phyloP scores from a whole-genome alignment of 92 coral and sea anemone genomes.

The Umimayanthus kanabou region DNA sequence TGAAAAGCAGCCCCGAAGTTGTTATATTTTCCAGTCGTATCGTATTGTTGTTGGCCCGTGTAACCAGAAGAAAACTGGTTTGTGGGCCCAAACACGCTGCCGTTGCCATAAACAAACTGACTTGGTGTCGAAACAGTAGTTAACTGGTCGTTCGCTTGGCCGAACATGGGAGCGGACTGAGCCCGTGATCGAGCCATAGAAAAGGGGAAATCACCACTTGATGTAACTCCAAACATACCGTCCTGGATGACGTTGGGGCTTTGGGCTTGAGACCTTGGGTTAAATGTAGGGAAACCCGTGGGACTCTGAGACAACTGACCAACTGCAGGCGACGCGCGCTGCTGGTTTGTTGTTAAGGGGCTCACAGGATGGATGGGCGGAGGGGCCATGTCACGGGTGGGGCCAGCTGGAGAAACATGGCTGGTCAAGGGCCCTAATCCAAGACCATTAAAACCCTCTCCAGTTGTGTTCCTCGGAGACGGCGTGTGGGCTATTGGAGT shows the following conservation, averaged over 20 bases:
- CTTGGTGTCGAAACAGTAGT: slow-evolving; percentile 1
- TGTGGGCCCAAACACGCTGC: not conserved
- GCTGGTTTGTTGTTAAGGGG: slow-evolving; percentile 16
- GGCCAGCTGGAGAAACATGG: not conserved
- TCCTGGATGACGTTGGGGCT: slow-evolving; percentile 24
- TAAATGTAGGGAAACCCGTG: slow-evolving; percentile 11
- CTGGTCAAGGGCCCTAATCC: slow-evolving; percentile 13
- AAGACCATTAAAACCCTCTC: slow-evolving; percentile 14
- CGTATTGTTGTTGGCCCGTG: slow-evolving; percentile 18
- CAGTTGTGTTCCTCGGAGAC: not conserved
- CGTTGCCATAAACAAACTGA: slow-evolving; percentile 36
- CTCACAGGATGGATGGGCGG: slow-evolving; percentile 14
- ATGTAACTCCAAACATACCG: slow-evolving; percentile 26
- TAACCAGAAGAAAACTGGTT: slow-evolving; percentile 27
- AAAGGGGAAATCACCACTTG: not conserved
- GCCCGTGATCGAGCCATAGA: not conserved
- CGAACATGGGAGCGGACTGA: slow-evolving; percentile 7
- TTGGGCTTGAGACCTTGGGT: slow-evolving; percentile 13
- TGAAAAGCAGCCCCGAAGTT: slow-evolving; percentile 31
- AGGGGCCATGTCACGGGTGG: slow-evolving; percentile 2
- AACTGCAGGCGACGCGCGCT: not conserved
- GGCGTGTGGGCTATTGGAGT: not conserved
- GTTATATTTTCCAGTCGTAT: slow-evolving; percentile 22
- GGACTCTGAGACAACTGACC: slow-evolving; percentile 21
- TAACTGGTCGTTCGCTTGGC: slow-evolving; percentile 26